Conservation (phyloP, 2,888 invertebrate species). For the Acleris cristana region DNA sequence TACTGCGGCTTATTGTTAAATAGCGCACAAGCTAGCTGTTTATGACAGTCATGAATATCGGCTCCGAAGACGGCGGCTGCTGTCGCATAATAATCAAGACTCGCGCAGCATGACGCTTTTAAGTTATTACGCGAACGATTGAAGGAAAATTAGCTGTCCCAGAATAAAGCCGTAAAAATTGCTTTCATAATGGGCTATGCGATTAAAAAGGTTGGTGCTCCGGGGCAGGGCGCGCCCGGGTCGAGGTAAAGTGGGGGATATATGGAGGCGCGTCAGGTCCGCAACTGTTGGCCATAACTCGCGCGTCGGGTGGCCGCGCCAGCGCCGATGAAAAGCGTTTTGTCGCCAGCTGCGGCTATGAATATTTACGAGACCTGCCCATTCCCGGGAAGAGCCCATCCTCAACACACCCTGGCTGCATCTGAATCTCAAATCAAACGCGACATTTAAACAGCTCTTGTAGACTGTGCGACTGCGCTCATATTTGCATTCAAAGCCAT, state of each 20-base stretch:
- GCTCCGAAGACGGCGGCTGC: slow-evolving; percentile 55
- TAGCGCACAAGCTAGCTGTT: slow-evolving; percentile 43
- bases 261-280: slow-evolving; percentile 59
- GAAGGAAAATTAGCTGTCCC: slow-evolving; percentile 66
- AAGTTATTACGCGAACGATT: slow-evolving; percentile 69
- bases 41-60: slow-evolving; percentile 58
- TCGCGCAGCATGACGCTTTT: slow-evolving; percentile 69
- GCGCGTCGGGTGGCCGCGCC: slow-evolving; percentile 72
- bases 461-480: slow-evolving; percentile 32
- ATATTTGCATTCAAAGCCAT: slow-evolving; percentile 34
- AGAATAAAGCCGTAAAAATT: slow-evolving; percentile 62
- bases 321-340: slow-evolving; percentile 67
- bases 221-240: slow-evolving; percentile 41
- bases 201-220: slow-evolving; percentile 56
- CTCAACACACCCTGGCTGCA: slow-evolving; percentile 36
- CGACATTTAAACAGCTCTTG: slow-evolving; percentile 34
- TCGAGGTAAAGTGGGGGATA: slow-evolving; percentile 42
- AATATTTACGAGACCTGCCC: slow-evolving; percentile 70
- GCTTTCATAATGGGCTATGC: slow-evolving; percentile 44
- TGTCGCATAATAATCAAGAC: slow-evolving; percentile 69
- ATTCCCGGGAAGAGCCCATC: slow-evolving; percentile 36
- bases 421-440: slow-evolving; percentile 46
- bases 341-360: slow-evolving; percentile 69
- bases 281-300: slow-evolving; percentile 61
- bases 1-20: too few species aligned